These are phyloP conservation scores for Carassius gibelio DNA, from an alignment of 2,113 vertebrate genomes.

Conservation along the genomic window DNA sequence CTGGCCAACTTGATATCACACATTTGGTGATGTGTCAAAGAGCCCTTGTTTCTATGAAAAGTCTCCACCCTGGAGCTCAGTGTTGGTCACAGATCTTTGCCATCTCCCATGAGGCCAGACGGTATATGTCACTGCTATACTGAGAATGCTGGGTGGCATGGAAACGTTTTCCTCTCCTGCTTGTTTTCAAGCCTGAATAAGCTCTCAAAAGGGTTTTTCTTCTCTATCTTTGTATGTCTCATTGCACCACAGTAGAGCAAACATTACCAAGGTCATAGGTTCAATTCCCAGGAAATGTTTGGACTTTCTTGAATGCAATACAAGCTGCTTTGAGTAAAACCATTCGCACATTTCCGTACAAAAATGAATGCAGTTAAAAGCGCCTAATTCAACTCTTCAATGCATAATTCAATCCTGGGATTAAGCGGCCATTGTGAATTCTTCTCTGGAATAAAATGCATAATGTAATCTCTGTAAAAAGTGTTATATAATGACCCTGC, in stretches of 20 bases:
- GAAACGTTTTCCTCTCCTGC: conserved; percentile 32
- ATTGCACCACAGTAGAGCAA: background rate
- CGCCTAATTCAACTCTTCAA: background rate
- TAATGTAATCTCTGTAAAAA: conserved; percentile 61
- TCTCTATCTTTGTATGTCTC: background rate
- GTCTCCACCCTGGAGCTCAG: conserved; percentile 34
- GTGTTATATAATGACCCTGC: conserved; percentile 32
- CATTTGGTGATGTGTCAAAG: background rate
- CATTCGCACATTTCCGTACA: background rate
- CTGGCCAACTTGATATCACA: background rate
- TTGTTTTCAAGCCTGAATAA: background rate
- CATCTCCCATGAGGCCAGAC: conserved; percentile 52
- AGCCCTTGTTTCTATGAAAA: conserved; percentile 56
- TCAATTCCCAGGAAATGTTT: background rate
- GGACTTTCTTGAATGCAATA: background rate
- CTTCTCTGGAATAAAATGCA: conserved; percentile 65
- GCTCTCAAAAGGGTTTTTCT: background rate
- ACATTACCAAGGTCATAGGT: background rate
- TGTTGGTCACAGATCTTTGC: conserved; percentile 55
- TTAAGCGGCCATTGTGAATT: conserved; percentile 51
- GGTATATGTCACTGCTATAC: conserved; percentile 9
- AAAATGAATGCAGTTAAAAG: conserved; percentile 1
- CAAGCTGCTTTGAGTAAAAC: background rate
- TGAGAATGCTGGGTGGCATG: conserved; percentile 26
- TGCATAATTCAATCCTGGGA: conserved; percentile 52